A percentile compares a stretch with the other conserved stretches of the same genome.
phyloP scores from a whole-genome alignment of 2,113 vertebrate genomes.

The Clinocottus analis region DNA sequence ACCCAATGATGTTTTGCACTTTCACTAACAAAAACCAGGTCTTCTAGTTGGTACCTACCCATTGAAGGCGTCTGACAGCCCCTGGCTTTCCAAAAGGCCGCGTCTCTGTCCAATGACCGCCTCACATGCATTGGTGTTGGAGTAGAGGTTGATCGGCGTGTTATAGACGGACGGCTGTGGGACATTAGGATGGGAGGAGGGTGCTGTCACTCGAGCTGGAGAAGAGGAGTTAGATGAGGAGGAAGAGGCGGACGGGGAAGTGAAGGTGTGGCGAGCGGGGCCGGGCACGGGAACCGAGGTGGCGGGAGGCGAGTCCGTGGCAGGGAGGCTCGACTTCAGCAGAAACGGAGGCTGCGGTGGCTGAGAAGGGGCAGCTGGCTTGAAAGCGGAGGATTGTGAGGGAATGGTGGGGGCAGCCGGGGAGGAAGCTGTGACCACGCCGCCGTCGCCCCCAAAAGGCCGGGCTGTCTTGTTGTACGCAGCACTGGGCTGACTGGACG shows the following conservation, averaged over 20 bases:
- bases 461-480: slow-evolving; percentile 96
- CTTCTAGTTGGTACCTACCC: slow-evolving; percentile 87
- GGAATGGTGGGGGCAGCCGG: slow-evolving; percentile 90
- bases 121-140: slow-evolving; percentile 86
- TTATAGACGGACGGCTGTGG: slow-evolving; percentile 89
- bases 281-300: slow-evolving; percentile 57
- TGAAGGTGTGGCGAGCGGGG: slow-evolving; percentile 65
- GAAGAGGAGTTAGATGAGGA: slow-evolving; percentile 81
- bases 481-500: slow-evolving; percentile 75
- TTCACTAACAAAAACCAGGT: not conserved
- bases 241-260: slow-evolving; percentile 72
- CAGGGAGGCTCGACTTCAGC: slow-evolving; percentile 62
- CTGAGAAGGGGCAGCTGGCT: slow-evolving; percentile 84
- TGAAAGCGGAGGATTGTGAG: slow-evolving; percentile 94
- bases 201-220: slow-evolving; percentile 86
- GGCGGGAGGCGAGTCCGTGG: slow-evolving; percentile 50
- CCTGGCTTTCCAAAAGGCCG: slow-evolving; percentile 89
- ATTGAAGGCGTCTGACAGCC: slow-evolving; percentile 88
- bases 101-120: slow-evolving; percentile 90
- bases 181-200: slow-evolving; percentile 84
- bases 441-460: slow-evolving; percentile 87
- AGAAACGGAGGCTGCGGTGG: slow-evolving; percentile 79
- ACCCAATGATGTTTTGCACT: not conserved
- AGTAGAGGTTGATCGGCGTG: slow-evolving; percentile 86
- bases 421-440: slow-evolving; percentile 29